Base-by-base conservation (phyloP, 2,113 vertebrate species). In the Nyctibius bracteatus region DNA sequence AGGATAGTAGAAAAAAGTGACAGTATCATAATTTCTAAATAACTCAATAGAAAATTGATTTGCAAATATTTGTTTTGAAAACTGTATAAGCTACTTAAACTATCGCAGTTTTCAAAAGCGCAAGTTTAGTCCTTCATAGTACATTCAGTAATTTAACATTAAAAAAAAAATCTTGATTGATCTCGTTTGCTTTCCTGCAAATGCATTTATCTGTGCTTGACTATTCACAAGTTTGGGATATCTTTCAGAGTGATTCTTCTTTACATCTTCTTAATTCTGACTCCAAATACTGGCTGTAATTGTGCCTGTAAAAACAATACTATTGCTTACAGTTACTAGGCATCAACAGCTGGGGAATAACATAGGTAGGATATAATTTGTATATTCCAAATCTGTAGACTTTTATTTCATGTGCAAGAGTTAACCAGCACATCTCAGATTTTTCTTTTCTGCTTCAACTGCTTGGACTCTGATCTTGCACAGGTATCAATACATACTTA, bases 81-180 rank as follows among this genome's bases (percentile, higher is more conserved):
- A 33, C 44, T 46, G 17, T 59, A 27, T n/a, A 78, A 88, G 2
- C 33, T 81, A 28, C 51, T 77, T 66, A 15, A 12, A 77, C 9
- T 81, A 58, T 54, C 0, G 0, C n/a, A 73, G 1, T 46, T 77
- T 77, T 90, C 46, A 35, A 70, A 93, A 86, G 23, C 0, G 0
- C 23, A 78, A 44, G 16, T 71, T 92, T 65, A 68, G 39, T 61
- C 70, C 39, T 49, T 92, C 47, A 22, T 46, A 41, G 31, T 80
- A 44, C 20, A 19, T 86, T 86, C 37, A 58, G 23, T 93, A 90
- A 88, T 65, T 92, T 58, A 70, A 31, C 41, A 46, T 66, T 31
- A 14, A 22, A 59, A 80, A 55, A 63, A 74, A n/a, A 22, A 10
- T 51, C 5, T 61, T 78, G 39, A 49, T 87, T 72, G 27, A 66